These are phyloP conservation scores for Aradophagus sp. DNA, from an alignment of 1,140 invertebrate species.

Conservation along the genomic window DNA sequence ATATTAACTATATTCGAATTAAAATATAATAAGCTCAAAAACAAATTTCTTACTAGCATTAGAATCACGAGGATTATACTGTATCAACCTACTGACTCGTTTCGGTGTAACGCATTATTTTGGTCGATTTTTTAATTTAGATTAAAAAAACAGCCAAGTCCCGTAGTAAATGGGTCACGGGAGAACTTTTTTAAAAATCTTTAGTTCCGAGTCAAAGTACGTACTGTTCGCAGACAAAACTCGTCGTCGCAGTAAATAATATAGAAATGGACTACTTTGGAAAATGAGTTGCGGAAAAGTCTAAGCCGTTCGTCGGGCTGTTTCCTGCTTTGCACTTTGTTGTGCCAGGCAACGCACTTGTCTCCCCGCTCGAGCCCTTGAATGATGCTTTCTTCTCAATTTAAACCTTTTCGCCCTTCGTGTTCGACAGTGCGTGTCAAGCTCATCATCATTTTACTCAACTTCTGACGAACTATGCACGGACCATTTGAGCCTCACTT, in stretches of 20 bases:
- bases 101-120: slow-evolving; percentile 4
- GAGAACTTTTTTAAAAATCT: slow-evolving; percentile 28
- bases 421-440: slow-evolving; percentile 43
- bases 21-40: too few species aligned
- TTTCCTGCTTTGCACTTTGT: slow-evolving; percentile 44
- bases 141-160: slow-evolving; percentile 1
- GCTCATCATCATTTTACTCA: slow-evolving; percentile 46
- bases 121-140: slow-evolving; percentile 15
- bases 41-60: too few species aligned
- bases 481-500: slow-evolving; percentile 25
- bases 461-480: slow-evolving; percentile 43
- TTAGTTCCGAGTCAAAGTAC: slow-evolving; percentile 10
- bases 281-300: slow-evolving; percentile 49
- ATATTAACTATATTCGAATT: too few species aligned
- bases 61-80: too few species aligned
- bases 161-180: slow-evolving; percentile 17
- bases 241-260: slow-evolving; percentile 42
- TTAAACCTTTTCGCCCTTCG: slow-evolving; percentile 37
- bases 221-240: slow-evolving; percentile 10
- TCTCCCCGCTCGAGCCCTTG: slow-evolving; percentile 36
- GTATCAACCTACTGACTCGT: too few species aligned
- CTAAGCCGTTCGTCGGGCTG: slow-evolving; percentile 36
- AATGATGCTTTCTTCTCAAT: slow-evolving; percentile 44
- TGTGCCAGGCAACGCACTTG: slow-evolving; percentile 42
- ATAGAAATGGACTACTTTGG: slow-evolving; percentile 57